These are phyloP conservation scores for Cantharis flavilabris DNA, from an alignment of 2,888 invertebrate species.

Conservation along the genomic window DNA sequence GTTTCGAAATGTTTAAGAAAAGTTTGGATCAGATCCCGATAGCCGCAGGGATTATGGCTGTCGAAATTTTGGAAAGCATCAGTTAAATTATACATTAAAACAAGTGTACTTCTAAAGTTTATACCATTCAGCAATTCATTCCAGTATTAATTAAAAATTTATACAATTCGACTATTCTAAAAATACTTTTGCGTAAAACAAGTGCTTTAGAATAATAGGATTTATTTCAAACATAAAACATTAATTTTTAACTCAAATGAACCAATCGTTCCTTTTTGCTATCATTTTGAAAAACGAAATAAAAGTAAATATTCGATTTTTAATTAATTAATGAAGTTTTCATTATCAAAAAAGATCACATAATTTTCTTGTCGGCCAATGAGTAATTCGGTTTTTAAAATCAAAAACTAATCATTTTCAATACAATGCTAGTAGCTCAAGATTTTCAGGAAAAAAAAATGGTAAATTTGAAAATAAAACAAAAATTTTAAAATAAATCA, in stretches of 20 bases:
- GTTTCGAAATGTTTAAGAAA: neutral
- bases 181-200: neutral
- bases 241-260: neutral
- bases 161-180: neutral
- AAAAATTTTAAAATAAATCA: too few species aligned
- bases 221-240: neutral
- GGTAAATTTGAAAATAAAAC: too few species aligned
- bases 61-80: neutral
- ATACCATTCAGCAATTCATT: neutral
- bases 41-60: neutral
- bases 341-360: too few species aligned
- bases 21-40: neutral
- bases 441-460: too few species aligned
- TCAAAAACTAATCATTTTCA: too few species aligned
- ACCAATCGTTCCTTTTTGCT: neutral
- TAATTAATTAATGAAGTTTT: too few species aligned
- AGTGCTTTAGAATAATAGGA: neutral
- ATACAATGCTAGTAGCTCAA: too few species aligned
- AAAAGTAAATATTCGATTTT: too few species aligned
- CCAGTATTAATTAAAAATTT: neutral
- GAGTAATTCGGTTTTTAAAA: too few species aligned
- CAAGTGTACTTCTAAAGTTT: neutral
- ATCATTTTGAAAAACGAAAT: neutral
- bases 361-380: too few species aligned
- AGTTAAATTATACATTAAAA: neutral